Base-by-base conservation (phyloP, 2,888 invertebrate species). In the Alitta virens region DNA sequence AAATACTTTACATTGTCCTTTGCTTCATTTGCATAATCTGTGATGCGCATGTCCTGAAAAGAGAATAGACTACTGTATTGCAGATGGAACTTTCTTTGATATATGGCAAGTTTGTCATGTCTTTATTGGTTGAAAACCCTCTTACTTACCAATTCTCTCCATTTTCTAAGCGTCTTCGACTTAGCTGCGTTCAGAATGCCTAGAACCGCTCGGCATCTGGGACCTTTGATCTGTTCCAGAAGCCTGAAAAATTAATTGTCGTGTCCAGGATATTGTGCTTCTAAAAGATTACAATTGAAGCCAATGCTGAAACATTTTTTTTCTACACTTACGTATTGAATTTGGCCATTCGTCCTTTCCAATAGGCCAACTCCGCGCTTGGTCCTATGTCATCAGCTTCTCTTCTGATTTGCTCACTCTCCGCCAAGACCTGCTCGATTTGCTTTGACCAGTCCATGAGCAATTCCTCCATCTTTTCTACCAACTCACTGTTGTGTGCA, bases 1-100 rank as follows among this genome's bases (percentile, higher is more conserved):
- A 96, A 92, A 74, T 93, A 96, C 78, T 94, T 95, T 0, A 95
- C 94, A 77, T 95, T 97, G 80, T 96, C 96, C 71, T 92, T 91
- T 0, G 96, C 94, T 80, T 97, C 96, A 76, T 94, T 95, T 79
- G 93, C 94, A 76, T 94, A 94, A 78, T 92, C 93, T 0, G 92
- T 94, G 27, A 96, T 92, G 78, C 93, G 92, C 63, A 90, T 88
- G 78, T 95, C 95, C 78, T 80, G 68, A 0, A 66, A 43, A 12
- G 18, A 12, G 50, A 7, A 14, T 50, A 16, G n/a, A n/a, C n/a
- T n/a, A n/a, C n/a, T n/a, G n/a, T n/a, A 14, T 53, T 53, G 27
- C 27, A 9, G 16, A 26, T 53, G 9, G 12, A 2, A 53, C 3
- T n/a, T 7, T n/a, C n/a, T n/a, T n/a, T 33, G n/a, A 18, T 53